Percentiles rank a stretch among this genome's conserved stretches.
Evolutionary conservation across 2,888 invertebrate genomes (phyloP).

Genomic region (Scaptomyza flava): DNA sequence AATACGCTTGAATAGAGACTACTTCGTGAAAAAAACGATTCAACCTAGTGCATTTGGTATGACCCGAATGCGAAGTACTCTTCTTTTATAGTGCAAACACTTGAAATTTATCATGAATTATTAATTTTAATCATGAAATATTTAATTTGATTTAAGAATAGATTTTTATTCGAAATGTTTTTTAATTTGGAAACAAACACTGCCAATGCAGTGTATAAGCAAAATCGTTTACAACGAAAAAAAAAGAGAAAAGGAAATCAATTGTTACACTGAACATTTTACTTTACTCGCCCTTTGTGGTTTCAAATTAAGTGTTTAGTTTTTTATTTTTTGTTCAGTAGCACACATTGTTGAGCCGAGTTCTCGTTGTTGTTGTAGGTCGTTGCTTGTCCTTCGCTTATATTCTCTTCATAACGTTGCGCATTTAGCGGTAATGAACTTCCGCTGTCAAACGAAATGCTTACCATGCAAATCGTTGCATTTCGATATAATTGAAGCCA

Average conservation of each 20-base stretch:
- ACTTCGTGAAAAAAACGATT: not conserved
- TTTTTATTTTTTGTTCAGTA: constrained; percentile 26
- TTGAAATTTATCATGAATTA: too few relatives aligned
- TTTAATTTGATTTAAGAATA: too few relatives aligned
- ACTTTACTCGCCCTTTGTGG: constrained; percentile 39
- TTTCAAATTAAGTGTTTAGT: constrained; percentile 62
- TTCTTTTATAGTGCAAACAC: not conserved
- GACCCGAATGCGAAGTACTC: not conserved
- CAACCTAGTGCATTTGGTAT: not conserved
- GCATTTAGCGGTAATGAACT: constrained; percentile 61
- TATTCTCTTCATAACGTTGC: not conserved
- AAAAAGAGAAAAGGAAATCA: not conserved
- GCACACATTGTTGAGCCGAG: constrained; percentile 13
- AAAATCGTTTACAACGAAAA: not conserved
- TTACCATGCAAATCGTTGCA: constrained; percentile 70
- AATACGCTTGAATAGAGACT: not conserved
- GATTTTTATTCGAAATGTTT: too few relatives aligned
- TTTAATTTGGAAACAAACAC: too few relatives aligned
- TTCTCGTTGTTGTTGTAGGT: constrained; percentile 10
- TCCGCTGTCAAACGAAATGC: constrained; percentile 72
- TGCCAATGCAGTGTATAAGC: not conserved
- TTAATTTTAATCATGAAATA: too few relatives aligned
- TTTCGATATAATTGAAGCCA: constrained; percentile 70
- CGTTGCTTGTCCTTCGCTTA: not conserved
- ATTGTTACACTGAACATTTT: constrained; percentile 31